Conservation (phyloP, 2,888 invertebrate genomes). For the Notodonta ziczac region DNA sequence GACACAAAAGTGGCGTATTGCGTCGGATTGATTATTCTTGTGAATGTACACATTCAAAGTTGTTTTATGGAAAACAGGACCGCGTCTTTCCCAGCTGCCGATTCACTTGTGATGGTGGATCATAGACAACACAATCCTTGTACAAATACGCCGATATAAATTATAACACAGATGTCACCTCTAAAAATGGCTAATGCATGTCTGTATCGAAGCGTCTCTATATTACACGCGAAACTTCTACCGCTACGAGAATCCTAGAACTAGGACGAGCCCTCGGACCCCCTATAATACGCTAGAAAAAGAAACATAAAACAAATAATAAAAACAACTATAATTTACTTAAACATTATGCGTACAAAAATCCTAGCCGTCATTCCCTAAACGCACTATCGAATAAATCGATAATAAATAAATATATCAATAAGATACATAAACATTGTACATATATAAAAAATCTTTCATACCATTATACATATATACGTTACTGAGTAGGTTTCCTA, state of each 20-base stretch:
- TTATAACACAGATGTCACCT: slow-evolving; percentile 66
- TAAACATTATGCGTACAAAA: slow-evolving; percentile 82
- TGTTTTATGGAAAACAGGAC: background rate
- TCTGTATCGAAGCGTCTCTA: slow-evolving; percentile 56
- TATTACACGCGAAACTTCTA: slow-evolving; percentile 62
- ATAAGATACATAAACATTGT: slow-evolving; percentile 78
- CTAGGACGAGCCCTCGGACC: slow-evolving; percentile 53
- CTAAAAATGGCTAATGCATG: slow-evolving; percentile 64
- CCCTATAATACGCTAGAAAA: slow-evolving; percentile 62
- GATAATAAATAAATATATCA: slow-evolving; percentile 78
- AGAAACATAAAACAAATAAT: slow-evolving; percentile 70
- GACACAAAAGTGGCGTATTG: too few species aligned
- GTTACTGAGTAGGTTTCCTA: slow-evolving; percentile 65
- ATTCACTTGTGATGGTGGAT: slow-evolving; percentile 52
- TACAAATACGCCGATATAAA: slow-evolving; percentile 50
- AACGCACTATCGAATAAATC: slow-evolving; percentile 66
- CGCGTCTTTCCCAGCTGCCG: slow-evolving; percentile 46
- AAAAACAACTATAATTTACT: slow-evolving; percentile 84
- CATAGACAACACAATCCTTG: slow-evolving; percentile 31
- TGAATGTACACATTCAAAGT: too few species aligned
- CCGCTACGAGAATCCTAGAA: slow-evolving; percentile 64
- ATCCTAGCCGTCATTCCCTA: slow-evolving; percentile 68
- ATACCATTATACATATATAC: slow-evolving; percentile 72
- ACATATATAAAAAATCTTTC: slow-evolving; percentile 75
- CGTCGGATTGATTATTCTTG: too few species aligned